Evolutionary conservation across 2,888 invertebrate genomes (phyloP).

Genomic region (Corbicula japonica): DNA sequence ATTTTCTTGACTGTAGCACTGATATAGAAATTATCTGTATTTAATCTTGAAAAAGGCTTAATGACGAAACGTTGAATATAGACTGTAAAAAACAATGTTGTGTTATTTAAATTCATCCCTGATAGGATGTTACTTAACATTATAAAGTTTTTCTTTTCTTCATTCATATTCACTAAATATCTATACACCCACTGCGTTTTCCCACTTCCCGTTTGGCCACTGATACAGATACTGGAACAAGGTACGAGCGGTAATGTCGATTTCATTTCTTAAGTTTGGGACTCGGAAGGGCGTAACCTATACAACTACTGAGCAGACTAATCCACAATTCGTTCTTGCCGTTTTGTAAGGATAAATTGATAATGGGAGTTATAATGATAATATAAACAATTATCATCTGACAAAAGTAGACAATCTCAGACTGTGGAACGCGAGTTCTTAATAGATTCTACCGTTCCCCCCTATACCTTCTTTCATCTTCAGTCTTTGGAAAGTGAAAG

Average conservation of each 20-base stretch:
- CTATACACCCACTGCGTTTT: conserved; percentile 56
- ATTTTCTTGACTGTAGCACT: too few species aligned
- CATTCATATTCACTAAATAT: conserved; percentile 27
- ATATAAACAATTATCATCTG: too few species aligned
- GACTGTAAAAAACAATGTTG: too few species aligned
- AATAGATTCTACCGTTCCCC: conserved; percentile 47
- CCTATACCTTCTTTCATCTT: too few species aligned
- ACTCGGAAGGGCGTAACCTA: conserved; percentile 38
- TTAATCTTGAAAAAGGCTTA: too few species aligned
- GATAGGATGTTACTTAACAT: too few species aligned
- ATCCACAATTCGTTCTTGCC: conserved; percentile 42
- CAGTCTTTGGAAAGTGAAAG: too few species aligned
- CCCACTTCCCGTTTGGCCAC: conserved; percentile 51
- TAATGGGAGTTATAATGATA: conserved; percentile 52
- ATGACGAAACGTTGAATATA: too few species aligned
- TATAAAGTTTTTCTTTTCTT: too few species aligned
- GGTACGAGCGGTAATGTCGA: conserved; percentile 48
- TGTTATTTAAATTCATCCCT: too few species aligned
- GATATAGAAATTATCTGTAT: too few species aligned
- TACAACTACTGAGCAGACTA: conserved; percentile 45
- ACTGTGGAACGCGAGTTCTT: conserved; percentile 41
- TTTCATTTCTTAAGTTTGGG: conserved; percentile 49
- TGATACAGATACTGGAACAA: conserved; percentile 55
- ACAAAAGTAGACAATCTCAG: conserved; percentile 63
- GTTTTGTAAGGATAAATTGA: conserved; percentile 47